Evolutionary conservation across 2,113 vertebrate species (phyloP), one percentile per base, ranked within the genome.

Genomic region (Sceloporus undulatus): DNA sequence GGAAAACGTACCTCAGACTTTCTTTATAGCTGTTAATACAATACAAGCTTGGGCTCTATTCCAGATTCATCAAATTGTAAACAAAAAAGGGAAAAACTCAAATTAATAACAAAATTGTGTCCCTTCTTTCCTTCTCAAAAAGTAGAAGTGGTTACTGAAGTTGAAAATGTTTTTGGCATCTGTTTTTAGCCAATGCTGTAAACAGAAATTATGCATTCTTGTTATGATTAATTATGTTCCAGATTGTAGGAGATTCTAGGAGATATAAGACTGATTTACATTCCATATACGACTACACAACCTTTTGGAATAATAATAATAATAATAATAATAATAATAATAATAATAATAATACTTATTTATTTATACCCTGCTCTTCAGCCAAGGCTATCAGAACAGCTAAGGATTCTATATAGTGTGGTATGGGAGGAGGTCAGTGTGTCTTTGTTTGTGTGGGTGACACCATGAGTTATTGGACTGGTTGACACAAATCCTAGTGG

Each of bases 171-270:
- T 65, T 73, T 85, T 75, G 34, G 84, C 74, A 78, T 16, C 74
- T 65, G 14, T 48, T 85, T 78, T 25, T 5, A 8, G 27, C 74
- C 1, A 66, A 21, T 8, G 0, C 56, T 5, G 59, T n/a, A 66
- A 85, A 85, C 19, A 78, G 62, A 85, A 59, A 85, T 77, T 65
- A 78, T 42, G 59, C 74, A 48, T 34, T 66, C 74, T 76, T 1
- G 18, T 66, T 59, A 68, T 86, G 59, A 86, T 78, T 86, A 86
- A 86, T 86, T 86, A 86, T 68, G 85, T 48, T 86, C 27, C 40
- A 21, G 40, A 86, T 78, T 86, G 34, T 1, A 34, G 34, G 34
- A 34, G 34, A 34, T 34, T 34, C 74, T 10, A 34, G 74, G 59
- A 86, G 85, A 78, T 78, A 78, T 18, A 2, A 27, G 85, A 78